Conservation (phyloP, 92 coral and sea anemone genomes). For the Plumapathes pennacea region DNA sequence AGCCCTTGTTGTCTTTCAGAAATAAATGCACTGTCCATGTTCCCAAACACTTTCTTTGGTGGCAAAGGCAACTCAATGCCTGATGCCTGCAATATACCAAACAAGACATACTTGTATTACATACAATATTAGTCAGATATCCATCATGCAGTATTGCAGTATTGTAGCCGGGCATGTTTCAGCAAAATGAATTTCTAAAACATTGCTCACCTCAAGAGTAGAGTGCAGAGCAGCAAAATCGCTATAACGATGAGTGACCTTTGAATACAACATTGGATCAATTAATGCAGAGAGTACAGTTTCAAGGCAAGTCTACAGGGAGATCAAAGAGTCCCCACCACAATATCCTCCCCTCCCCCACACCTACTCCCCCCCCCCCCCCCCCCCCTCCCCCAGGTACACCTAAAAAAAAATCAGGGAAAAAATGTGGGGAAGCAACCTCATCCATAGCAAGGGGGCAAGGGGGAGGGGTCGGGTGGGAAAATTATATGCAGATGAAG, state of each 20-base stretch:
- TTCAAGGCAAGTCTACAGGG: too few relatives aligned
- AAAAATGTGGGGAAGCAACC: too few relatives aligned
- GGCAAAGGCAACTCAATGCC: slow-evolving; percentile 88
- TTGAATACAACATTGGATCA: not conserved
- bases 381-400: too few relatives aligned
- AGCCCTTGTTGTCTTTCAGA: slow-evolving; percentile 90
- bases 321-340: too few relatives aligned
- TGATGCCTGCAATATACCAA: slow-evolving; percentile 45
- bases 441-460: too few relatives aligned
- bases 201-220: slow-evolving; percentile 70
- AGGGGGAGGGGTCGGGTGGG: too few relatives aligned
- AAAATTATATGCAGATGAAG: too few relatives aligned
- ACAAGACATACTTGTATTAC: slow-evolving; percentile 2
- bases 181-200: not conserved
- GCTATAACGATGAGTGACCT: slow-evolving; percentile 93
- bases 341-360: too few relatives aligned
- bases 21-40: slow-evolving; percentile 92
- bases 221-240: slow-evolving; percentile 86
- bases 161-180: not conserved
- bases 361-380: too few relatives aligned
- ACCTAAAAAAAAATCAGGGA: too few relatives aligned
- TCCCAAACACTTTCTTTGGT: slow-evolving; percentile 98
- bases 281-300: too few relatives aligned
- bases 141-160: not conserved
- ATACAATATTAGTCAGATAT: too few relatives aligned